Conservation (phyloP, 1,140 invertebrate genomes). For the Zaprionus africanus region DNA sequence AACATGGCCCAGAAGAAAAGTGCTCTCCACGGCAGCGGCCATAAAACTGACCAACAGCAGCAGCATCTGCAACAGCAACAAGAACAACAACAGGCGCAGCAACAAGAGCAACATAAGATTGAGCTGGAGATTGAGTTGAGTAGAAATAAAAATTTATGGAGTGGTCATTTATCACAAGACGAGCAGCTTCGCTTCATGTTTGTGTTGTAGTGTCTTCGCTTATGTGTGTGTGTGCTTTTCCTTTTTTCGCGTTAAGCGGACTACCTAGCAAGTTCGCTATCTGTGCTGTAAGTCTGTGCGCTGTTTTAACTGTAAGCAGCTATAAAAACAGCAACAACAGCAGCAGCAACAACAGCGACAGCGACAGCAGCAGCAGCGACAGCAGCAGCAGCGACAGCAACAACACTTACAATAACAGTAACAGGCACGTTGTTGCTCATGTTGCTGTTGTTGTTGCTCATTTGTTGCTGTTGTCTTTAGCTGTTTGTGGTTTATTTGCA, state of each 20-base stretch:
- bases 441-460: conserved; percentile 38
- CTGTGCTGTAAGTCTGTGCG: conserved; percentile 48
- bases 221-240: neutral
- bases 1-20: conserved; percentile 53
- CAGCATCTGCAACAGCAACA: conserved; percentile 26
- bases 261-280: conserved; percentile 46
- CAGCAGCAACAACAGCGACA: conserved; percentile 32
- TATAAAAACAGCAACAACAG: conserved; percentile 57
- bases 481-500: conserved; percentile 51
- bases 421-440: conserved; percentile 25
- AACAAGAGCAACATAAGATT: conserved; percentile 48
- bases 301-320: conserved; percentile 59
- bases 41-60: conserved; percentile 65
- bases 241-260: conserved; percentile 25
- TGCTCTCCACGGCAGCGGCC: conserved; percentile 35
- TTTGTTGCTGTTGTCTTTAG: conserved; percentile 50
- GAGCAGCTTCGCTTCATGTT: conserved; percentile 37
- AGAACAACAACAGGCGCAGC: neutral
- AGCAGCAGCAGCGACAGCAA: conserved; percentile 27
- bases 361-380: conserved; percentile 30
- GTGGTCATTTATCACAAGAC: conserved; percentile 74
- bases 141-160: conserved; percentile 79
- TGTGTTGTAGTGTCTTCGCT: conserved; percentile 19
- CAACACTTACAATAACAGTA: conserved; percentile 63
- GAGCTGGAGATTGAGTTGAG: conserved; percentile 73